Evolutionary conservation across 1,140 invertebrate genomes (phyloP).

Genomic region (Euura saliciscinereae): DNA sequence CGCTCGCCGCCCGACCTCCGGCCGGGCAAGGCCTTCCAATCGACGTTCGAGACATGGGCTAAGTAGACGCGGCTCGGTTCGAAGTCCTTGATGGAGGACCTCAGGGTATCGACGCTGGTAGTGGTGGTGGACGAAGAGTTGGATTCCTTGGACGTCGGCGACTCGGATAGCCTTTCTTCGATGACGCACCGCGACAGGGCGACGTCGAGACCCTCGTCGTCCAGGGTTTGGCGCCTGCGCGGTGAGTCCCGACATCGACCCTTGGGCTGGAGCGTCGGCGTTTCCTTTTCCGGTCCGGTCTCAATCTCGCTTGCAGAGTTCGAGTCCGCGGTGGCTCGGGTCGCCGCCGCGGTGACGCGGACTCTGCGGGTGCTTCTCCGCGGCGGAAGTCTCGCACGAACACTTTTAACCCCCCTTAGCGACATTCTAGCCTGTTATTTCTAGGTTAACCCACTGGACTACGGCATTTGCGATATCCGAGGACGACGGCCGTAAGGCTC

Average conservation of each 20-base stretch:
- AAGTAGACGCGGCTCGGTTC: conserved; percentile 57
- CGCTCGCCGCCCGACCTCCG: conserved; percentile 40
- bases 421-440: conserved; percentile 28
- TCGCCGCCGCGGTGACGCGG: conserved; percentile 13
- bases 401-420: conserved; percentile 37
- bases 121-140: conserved; percentile 5
- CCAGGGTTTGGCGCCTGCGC: conserved; percentile 47
- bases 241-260: conserved; percentile 42
- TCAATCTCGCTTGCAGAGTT: conserved; percentile 20
- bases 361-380: conserved; percentile 24
- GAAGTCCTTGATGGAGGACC: conserved; percentile 46
- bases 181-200: conserved; percentile 32
- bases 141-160: conserved; percentile 9
- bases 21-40: conserved; percentile 59
- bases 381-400: conserved; percentile 33
- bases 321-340: neutral
- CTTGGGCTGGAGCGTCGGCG: conserved; percentile 27
- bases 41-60: conserved; percentile 56
- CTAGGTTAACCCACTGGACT: conserved; percentile 21
- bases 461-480: conserved; percentile 8
- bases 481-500: conserved; percentile 14
- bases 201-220: conserved; percentile 17
- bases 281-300: conserved; percentile 22
- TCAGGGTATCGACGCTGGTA: conserved; percentile 34
- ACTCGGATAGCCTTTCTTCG: conserved; percentile 14